These are phyloP conservation scores for Hephaestus fuliginosus DNA, from an alignment of 2,797 vertebrate species.

Conservation along the genomic window DNA sequence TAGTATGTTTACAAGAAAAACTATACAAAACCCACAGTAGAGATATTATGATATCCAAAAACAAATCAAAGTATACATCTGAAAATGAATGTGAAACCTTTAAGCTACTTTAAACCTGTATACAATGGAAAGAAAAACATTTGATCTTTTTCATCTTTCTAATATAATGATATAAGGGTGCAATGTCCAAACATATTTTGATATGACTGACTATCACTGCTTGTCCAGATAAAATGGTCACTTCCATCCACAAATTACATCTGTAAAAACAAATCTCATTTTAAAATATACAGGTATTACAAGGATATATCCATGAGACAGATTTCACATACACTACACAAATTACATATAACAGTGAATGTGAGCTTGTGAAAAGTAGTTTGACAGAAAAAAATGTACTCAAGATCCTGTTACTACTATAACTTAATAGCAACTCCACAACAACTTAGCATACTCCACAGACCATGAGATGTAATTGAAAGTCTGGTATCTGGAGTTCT, in stretches of 20 bases:
- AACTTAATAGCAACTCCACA: neutral
- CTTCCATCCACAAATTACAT: slow-evolving; percentile 12
- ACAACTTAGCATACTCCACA: neutral
- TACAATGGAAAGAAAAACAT: neutral
- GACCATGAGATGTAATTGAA: neutral
- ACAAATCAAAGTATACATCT: neutral
- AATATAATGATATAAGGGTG: neutral
- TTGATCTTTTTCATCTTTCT: neutral
- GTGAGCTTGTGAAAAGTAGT: neutral
- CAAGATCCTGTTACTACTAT: neutral
- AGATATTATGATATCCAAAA: slow-evolving; percentile 14
- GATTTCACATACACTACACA: slow-evolving; percentile 6
- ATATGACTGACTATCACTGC: neutral
- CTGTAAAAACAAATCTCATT: slow-evolving; percentile 18
- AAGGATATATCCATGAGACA: slow-evolving; percentile 28
- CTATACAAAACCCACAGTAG: neutral
- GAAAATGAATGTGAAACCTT: neutral
- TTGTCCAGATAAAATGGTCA: neutral
- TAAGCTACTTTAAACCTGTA: neutral
- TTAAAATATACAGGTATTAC: slow-evolving; percentile 39
- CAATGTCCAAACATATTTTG: neutral
- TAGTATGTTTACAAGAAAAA: neutral
- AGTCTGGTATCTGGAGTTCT: neutral
- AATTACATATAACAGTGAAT: neutral
- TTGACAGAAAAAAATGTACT: neutral